Conservation (phyloP, 2,113 vertebrate species). For the Syrmaticus mikado region DNA sequence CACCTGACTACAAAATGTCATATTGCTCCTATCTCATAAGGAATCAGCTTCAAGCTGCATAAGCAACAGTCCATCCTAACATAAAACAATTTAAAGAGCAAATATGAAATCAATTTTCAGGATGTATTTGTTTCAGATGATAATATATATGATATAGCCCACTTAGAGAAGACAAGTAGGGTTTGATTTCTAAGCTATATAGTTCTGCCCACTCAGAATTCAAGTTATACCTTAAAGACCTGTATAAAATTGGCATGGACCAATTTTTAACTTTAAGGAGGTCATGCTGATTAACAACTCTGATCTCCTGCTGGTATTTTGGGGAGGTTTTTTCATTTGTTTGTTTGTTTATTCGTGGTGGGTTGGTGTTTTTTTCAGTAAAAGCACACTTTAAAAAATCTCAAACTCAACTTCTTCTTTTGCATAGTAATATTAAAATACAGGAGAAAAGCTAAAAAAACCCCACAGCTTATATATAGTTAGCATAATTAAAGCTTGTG, state of each 20-base stretch:
- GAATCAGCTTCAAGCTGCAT: not conserved
- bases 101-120: not conserved
- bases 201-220: not conserved
- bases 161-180: not conserved
- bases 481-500: constrained; percentile 16
- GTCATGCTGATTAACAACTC: not conserved
- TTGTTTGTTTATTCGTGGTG: no score
- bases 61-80: not conserved
- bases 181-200: not conserved
- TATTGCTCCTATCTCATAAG: not conserved
- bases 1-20: not conserved
- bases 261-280: not conserved
- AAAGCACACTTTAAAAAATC: not conserved
- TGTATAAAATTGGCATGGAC: not conserved
- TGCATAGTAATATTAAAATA: not conserved
- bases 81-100: not conserved
- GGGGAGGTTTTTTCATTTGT: not conserved
- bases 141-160: not conserved
- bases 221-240: not conserved
- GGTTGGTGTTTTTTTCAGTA: not conserved
- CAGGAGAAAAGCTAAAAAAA: constrained; percentile 30
- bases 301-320: not conserved
- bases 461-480: not conserved
- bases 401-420: not conserved
- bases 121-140: not conserved